A percentile compares a stretch with the other conserved stretches of the same genome.
These are phyloP conservation scores for Plestiodon gilberti DNA, from an alignment of 2,113 vertebrate genomes.

Conservation along the genomic window DNA sequence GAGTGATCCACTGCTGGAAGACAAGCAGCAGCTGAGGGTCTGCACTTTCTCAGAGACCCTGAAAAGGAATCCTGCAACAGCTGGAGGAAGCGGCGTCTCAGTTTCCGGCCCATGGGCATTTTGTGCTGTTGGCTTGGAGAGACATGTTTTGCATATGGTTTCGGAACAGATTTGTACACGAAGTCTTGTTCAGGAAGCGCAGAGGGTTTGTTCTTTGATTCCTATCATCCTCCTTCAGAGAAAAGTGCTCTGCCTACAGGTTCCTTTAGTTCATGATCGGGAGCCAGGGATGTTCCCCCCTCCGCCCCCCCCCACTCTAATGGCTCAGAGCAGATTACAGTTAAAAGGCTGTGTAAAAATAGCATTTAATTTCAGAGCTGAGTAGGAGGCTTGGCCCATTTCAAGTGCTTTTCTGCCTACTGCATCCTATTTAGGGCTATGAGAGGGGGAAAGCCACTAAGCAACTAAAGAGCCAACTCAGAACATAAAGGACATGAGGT, in stretches of 20 bases:
- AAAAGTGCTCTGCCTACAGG: not conserved
- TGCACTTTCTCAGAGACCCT: not conserved
- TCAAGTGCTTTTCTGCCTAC: not conserved
- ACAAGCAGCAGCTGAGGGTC: not conserved
- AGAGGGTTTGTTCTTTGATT: not conserved
- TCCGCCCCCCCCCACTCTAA: not conserved
- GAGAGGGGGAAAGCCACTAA: not conserved
- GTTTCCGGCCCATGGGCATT: accelerated
- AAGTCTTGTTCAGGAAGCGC: not conserved
- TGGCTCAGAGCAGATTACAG: not conserved
- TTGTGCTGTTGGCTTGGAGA: slow-evolving; percentile 1
- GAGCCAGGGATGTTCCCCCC: not conserved
- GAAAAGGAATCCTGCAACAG: not conserved
- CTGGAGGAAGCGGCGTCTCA: not conserved
- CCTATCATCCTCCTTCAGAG: not conserved
- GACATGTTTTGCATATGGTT: not conserved
- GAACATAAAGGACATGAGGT: not conserved
- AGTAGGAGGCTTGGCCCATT: not conserved
- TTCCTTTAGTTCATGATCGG: not conserved
- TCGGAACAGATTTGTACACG: not conserved
- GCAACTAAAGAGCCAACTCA: not conserved
- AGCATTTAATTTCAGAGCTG: no score
- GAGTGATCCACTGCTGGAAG: not conserved
- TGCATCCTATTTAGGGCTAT: not conserved
- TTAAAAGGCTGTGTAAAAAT: not conserved